phyloP scores from a whole-genome alignment of 2,113 vertebrate species.

The Burhinus bistriatus region DNA sequence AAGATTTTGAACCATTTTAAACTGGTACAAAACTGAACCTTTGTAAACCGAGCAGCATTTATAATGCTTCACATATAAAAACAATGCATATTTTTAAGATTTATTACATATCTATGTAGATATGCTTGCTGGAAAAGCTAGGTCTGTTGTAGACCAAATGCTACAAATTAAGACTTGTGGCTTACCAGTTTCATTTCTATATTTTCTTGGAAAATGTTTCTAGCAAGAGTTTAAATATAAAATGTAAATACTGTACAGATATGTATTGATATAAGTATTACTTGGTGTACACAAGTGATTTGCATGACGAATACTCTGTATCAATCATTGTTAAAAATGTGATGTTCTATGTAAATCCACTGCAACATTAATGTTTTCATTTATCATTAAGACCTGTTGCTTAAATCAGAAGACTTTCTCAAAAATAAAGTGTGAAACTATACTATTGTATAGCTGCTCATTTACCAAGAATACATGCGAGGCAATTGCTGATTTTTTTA shows the following conservation, averaged over 20 bases:
- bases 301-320: slow-evolving; percentile 72
- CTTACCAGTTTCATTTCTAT: slow-evolving; percentile 68
- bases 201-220: slow-evolving; percentile 77
- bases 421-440: slow-evolving; percentile 48
- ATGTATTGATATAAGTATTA: slow-evolving; percentile 62
- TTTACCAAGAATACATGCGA: not conserved
- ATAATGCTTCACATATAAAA: slow-evolving; percentile 51
- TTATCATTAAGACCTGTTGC: slow-evolving; percentile 14
- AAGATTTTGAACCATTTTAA: slow-evolving; percentile 19
- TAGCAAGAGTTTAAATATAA: slow-evolving; percentile 74
- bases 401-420: slow-evolving; percentile 16
- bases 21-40: slow-evolving; percentile 53
- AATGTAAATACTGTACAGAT: slow-evolving; percentile 80
- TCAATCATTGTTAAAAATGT: slow-evolving; percentile 52
- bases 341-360: slow-evolving; percentile 43
- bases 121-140: slow-evolving; percentile 60
- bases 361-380: slow-evolving; percentile 62
- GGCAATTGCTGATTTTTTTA: not conserved
- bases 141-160: slow-evolving; percentile 64
- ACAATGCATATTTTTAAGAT: slow-evolving; percentile 55
- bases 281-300: slow-evolving; percentile 61
- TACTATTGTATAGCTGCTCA: not conserved
- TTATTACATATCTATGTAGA: slow-evolving; percentile 53
- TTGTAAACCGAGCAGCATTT: slow-evolving; percentile 60
- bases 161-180: slow-evolving; percentile 59